Percentiles rank a stretch among this genome's conserved stretches.
Conservation (phyloP, 2,797 vertebrate species). For the Anomalospiza imberbis region DNA sequence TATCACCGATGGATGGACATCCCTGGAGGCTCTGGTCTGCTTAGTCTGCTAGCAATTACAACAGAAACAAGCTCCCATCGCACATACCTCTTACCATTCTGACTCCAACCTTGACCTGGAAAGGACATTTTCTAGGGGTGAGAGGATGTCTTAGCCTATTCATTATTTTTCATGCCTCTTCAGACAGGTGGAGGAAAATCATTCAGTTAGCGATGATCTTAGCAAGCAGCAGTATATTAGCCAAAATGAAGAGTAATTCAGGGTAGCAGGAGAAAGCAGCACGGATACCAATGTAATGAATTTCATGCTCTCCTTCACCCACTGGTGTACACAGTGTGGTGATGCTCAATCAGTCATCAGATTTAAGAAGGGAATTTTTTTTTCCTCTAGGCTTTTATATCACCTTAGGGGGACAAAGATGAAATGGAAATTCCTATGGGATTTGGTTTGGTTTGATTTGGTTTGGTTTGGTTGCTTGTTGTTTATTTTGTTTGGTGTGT, state of each 20-base stretch:
- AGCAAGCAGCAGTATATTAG: neutral
- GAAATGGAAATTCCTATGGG: neutral
- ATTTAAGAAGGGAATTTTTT: neutral
- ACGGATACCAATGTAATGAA: neutral
- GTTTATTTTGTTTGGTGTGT: neutral
- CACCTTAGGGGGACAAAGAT: neutral
- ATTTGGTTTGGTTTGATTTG: neutral
- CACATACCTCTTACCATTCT: neutral
- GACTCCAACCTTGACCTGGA: conserved; percentile 43
- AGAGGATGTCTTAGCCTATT: conserved; percentile 16
- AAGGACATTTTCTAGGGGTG: conserved; percentile 23
- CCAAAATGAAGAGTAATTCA: conserved; percentile 1
- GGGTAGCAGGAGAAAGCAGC: neutral
- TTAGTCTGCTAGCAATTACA: conserved; percentile 37
- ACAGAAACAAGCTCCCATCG: neutral
- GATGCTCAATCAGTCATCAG: neutral
- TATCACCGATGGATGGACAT: neutral
- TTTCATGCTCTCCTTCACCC: neutral
- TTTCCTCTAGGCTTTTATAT: neutral
- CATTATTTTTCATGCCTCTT: conserved; percentile 35
- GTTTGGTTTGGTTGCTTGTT: neutral
- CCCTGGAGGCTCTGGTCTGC: neutral
- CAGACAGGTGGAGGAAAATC: neutral
- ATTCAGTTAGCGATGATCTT: conserved; percentile 2
- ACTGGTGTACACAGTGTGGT: neutral